Conservation (phyloP, 2,113 vertebrate genomes). For the Zosterops borbonicus region DNA sequence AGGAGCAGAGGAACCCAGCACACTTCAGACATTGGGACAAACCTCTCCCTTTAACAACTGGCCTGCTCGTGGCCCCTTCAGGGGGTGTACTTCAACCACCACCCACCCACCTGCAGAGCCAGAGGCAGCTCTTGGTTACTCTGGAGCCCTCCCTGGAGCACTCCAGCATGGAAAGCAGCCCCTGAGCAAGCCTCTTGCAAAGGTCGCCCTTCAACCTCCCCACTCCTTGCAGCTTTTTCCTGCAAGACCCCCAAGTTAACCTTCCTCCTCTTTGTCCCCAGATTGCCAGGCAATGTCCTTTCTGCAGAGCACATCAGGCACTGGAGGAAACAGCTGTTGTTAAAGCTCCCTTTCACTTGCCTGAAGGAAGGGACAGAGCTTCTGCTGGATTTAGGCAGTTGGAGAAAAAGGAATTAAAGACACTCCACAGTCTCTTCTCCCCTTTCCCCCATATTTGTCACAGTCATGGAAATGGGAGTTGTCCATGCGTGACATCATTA, state of each 20-base stretch:
- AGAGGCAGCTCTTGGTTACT: not conserved
- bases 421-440: not conserved
- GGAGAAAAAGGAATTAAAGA: not conserved
- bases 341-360: not conserved
- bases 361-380: not conserved
- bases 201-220: not conserved
- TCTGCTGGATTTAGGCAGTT: not conserved
- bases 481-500: not conserved
- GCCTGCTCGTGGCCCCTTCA: not conserved
- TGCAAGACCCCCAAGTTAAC: not conserved
- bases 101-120: not conserved
- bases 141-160: not conserved
- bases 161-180: rapidly evolving
- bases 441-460: not conserved
- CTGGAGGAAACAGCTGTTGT: not conserved
- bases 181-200: not conserved
- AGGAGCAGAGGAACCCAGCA: not conserved
- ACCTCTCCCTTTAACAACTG: not conserved
- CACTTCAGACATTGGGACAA: not conserved
- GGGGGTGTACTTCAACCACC: not conserved
- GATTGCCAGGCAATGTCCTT: not conserved
- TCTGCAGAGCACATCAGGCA: not conserved
- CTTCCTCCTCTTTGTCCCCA: not conserved
- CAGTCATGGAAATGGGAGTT: not conserved
- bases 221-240: not conserved